Conservation (phyloP, 2,888 invertebrate genomes). For the Drosophila atripex region DNA sequence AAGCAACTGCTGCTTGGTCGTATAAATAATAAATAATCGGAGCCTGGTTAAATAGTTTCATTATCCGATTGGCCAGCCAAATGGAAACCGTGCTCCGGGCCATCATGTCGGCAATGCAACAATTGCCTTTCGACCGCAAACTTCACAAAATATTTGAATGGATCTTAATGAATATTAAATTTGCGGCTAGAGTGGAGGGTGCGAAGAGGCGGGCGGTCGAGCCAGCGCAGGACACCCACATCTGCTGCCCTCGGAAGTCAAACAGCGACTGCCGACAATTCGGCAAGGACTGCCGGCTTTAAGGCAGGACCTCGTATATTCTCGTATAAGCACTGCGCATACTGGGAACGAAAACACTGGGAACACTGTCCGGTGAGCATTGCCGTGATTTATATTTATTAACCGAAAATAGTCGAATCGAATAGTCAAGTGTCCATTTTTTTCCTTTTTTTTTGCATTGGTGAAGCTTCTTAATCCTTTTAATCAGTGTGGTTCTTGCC, state of each 20-base stretch:
- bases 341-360: conserved; percentile 54
- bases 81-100: not conserved
- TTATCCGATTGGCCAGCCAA: conserved; percentile 3
- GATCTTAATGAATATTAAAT: conserved; percentile 2
- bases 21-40: conserved; percentile 29
- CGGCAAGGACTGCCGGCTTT: conserved; percentile 35
- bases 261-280: conserved; percentile 49
- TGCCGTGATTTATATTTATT: not conserved
- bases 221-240: conserved; percentile 12
- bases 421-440: not conserved
- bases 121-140: not conserved
- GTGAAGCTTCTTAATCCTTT: too few species aligned
- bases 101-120: not conserved
- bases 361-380: not conserved
- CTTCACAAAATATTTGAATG: not conserved
- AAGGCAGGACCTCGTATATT: conserved; percentile 41
- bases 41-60: not conserved
- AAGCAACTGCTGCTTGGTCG: not conserved
- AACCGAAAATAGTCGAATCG: not conserved
- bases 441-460: too few species aligned
- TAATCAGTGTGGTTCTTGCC: not conserved
- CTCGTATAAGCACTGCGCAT: conserved; percentile 4
- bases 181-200: too few species aligned
- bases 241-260: conserved; percentile 29
- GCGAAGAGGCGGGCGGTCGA: too few species aligned